Base-by-base conservation (phyloP, 1,140 invertebrate species). In the Littorina saxatilis region DNA sequence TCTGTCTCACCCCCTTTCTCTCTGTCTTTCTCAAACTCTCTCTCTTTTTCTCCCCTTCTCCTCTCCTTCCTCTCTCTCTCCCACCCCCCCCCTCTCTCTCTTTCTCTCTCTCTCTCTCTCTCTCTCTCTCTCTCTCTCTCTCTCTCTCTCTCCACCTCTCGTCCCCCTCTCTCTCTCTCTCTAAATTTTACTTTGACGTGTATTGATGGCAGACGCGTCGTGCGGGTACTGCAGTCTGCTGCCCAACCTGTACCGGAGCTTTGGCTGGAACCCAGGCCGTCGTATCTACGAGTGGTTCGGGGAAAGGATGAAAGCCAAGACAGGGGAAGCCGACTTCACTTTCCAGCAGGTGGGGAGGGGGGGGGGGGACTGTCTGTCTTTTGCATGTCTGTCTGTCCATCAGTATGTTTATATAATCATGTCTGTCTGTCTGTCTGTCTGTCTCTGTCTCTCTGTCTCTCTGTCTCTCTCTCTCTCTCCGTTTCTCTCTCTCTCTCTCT, bases 211-310 rank as follows among this genome's bases (percentile, higher is more conserved):
- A 84, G 82, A 84, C 58, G 83, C 85, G 29, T 84, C 83, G 0
- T 90, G 85, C 63, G 88, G 89, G 4, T 85, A 86, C 75, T 80
- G 88, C 13, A 89, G 86, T 79, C 80, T 90, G 0, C 72, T 90
- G 32, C 90, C 89, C 15, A 91, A 91, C 76, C 74, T 91, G 23
- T n/a, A 88, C 23, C 61, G 50, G n/a, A 82, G 77, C 0, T 91
- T 86, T 61, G 90, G 90, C 29, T 91, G 90, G 90, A 91, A 91
- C 79, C 87, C 90, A 2, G 89, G 89, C 3, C 87, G 85, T 13
- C 79, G 83, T 37, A 85, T 90, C n/a, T 87, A 83, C 55, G 55
- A 86, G 0, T 91, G 87, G 88, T 87, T 92, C 63, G 89, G 90
- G 7, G 81, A 88, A 40, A 82, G 81, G 39, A 58, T 92, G 17